Percentiles rank a stretch among this genome's conserved stretches.
These are phyloP conservation scores for Ophioderma brevispina DNA, from an alignment of 35 echinoderm and acorn worm species.

Conservation along the genomic window DNA sequence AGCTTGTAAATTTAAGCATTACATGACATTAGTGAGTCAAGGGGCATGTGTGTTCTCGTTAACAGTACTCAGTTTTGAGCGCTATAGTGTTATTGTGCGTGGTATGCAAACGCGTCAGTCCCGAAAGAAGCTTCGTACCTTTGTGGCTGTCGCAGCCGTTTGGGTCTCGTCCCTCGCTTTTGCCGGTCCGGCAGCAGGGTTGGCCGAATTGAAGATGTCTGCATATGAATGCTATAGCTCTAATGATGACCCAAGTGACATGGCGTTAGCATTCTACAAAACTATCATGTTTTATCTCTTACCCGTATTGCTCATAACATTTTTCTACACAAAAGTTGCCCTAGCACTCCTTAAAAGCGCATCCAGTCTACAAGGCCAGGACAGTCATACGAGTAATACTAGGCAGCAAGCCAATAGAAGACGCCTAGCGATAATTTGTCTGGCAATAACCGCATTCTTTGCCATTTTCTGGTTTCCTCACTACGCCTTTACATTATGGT, in stretches of 20 bases:
- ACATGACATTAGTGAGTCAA: neutral
- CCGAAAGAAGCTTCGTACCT: neutral
- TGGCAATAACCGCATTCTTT: neutral
- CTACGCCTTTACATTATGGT: neutral
- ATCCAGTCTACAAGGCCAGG: neutral
- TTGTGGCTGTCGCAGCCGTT: neutral
- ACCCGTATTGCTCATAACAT: neutral
- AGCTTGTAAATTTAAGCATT: neutral
- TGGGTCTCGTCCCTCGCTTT: neutral
- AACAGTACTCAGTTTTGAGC: neutral
- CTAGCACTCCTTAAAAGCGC: neutral
- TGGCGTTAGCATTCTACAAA: neutral
- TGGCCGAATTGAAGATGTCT: neutral
- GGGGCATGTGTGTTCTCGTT: neutral
- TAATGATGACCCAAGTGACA: neutral
- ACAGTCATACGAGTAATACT: neutral
- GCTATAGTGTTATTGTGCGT: neutral
- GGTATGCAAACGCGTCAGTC: neutral
- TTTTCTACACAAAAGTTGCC: neutral
- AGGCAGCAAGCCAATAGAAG: neutral
- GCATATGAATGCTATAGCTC: neutral
- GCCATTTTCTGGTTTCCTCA: neutral
- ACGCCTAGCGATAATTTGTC: neutral
- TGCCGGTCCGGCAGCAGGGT: neutral
- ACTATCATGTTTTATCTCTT: neutral